A percentile compares a stretch with the other conserved stretches of the same genome.
Evolutionary conservation across 2,797 vertebrate species (phyloP).

Genomic region (Psittacula derbiana): DNA sequence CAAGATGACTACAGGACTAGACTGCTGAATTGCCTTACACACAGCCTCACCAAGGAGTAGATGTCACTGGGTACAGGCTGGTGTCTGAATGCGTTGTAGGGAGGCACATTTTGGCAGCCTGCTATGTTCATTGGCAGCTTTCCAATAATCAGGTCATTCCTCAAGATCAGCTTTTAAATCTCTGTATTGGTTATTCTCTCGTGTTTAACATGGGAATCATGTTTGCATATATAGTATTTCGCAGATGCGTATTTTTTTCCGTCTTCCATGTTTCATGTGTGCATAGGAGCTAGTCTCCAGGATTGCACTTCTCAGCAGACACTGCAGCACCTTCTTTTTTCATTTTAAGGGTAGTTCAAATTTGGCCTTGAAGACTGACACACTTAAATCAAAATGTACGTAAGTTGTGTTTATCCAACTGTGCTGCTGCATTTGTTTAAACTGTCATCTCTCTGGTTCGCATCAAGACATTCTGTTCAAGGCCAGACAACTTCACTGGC

Average conservation of each 20-base stretch:
- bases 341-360: not conserved
- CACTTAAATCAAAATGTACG: not conserved
- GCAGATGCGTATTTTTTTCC: not conserved
- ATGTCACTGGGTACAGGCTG: not conserved
- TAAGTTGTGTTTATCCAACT: not conserved
- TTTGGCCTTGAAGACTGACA: not conserved
- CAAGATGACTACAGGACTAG: not conserved
- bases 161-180: not conserved
- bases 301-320: not conserved
- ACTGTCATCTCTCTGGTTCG: not conserved
- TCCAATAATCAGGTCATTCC: not conserved
- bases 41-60: not conserved
- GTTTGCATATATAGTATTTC: not conserved
- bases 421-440: not conserved
- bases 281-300: not conserved
- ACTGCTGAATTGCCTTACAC: not conserved
- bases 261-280: fast-evolving
- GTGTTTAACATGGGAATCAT: not conserved
- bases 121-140: not conserved
- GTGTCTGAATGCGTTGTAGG: not conserved
- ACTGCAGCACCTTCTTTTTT: not conserved
- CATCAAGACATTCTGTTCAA: not conserved
- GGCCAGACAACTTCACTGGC: not conserved
- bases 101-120: fast-evolving
- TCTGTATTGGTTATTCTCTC: not conserved